Conservation (phyloP, 2,113 vertebrate species). For the crab-eating macaque (Macaca fascicularis) region DNA sequence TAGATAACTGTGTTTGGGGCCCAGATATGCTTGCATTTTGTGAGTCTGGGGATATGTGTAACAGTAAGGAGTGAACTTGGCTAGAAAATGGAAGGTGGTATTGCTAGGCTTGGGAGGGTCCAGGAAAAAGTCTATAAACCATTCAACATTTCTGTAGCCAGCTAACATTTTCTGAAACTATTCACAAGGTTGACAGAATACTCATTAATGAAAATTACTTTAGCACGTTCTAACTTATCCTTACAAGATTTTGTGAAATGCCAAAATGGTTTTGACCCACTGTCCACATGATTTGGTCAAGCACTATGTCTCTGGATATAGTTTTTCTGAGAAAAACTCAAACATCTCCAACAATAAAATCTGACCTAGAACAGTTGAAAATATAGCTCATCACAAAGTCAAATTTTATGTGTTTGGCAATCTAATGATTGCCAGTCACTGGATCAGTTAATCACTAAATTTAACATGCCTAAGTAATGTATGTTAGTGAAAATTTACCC, state of each 20-base stretch:
- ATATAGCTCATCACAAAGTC: not conserved
- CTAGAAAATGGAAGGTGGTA: not conserved
- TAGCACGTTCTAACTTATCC: not conserved
- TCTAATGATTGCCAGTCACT: not conserved
- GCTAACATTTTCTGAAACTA: not conserved
- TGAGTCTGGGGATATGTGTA: not conserved
- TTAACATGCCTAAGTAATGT: not conserved
- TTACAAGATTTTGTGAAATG: not conserved
- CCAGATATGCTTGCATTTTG: not conserved
- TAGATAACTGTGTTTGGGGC: not conserved
- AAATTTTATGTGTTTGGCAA: not conserved
- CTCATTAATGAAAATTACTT: conserved; percentile 16
- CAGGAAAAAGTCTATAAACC: not conserved
- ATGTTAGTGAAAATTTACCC: not conserved
- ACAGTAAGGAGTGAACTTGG: not conserved
- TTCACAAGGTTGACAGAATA: not conserved
- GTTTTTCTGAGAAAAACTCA: not conserved
- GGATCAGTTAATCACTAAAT: not conserved
- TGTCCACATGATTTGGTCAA: not conserved
- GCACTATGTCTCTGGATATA: not conserved
- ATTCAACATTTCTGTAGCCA: not conserved
- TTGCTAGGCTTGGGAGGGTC: not conserved
- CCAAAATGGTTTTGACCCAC: not conserved
- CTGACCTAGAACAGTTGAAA: not conserved
- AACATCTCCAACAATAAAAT: not conserved